phyloP scores from a whole-genome alignment of 2,113 vertebrate genomes.

The Ameiurus melas region DNA sequence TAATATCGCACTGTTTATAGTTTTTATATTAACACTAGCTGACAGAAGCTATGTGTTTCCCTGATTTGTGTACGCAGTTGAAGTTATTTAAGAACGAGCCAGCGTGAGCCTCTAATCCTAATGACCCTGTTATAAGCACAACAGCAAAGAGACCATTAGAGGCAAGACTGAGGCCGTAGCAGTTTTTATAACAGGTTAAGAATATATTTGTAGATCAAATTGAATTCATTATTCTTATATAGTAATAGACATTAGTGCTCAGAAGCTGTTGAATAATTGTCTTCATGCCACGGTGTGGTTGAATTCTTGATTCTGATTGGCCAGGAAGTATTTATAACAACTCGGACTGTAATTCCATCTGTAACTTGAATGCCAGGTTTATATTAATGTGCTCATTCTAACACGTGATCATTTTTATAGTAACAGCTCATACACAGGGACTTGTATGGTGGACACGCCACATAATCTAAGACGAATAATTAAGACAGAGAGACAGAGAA shows the following conservation, averaged over 20 bases:
- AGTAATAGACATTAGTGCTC: background rate
- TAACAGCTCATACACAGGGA: background rate
- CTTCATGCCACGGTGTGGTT: background rate
- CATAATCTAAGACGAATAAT: background rate
- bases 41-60: conserved; percentile 4
- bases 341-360: background rate
- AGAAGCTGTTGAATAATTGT: background rate
- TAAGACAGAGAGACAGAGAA: background rate
- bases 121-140: background rate
- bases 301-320: background rate
- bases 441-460: background rate
- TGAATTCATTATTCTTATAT: background rate
- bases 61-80: background rate
- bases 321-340: background rate
- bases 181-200: background rate
- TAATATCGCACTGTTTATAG: background rate
- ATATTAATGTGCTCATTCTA: background rate
- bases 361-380: background rate
- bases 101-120: background rate
- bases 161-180: background rate
- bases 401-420: background rate
- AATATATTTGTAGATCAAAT: background rate
- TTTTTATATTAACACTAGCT: conserved; percentile 20
- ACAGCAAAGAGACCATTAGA: background rate
- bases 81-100: background rate